Base-by-base conservation (phyloP, 2,888 invertebrate genomes). In the Chymomyza procnemis region DNA sequence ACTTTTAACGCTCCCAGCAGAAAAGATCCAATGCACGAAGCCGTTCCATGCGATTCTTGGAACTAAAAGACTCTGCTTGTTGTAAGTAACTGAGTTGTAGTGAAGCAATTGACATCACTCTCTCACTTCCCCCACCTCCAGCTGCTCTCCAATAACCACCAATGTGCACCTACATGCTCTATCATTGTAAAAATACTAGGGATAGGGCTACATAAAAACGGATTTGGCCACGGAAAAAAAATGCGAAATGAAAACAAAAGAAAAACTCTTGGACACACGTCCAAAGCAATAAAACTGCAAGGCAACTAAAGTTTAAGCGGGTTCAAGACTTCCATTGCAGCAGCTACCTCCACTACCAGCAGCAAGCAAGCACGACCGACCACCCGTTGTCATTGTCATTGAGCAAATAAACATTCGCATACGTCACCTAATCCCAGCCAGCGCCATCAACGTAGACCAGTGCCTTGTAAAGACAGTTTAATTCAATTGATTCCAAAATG, bases 401-500 rank as follows among this genome's bases (percentile, higher is more conserved):
- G 56, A 55, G 66, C 54, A 71, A 67, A 71, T 64, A 67, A 71
- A 67, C 65, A 65, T 61, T 64, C 59, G 59, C 67, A 71, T 67
- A 67, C 60, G 67, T 60, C 71, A 71, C 61, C 67, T 67, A 71
- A 71, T 69, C 69, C 66, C 34, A 54, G 62, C 57, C 46, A 47
- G 47, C 47, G 52, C 61, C 48, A 54, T 22, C 19, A 16, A 19
- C 16, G 26, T 16, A 8, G 66, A 18, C 57, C 48, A 61, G 14
- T 34, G 56, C 56, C 56, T 56, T 34, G 50, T 72, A 73, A 76
- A 71, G 78, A 83, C 83, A 83, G 78, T 83, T 83, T 80, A 83
- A 83, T 79, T 83, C 80, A 83, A 83, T 83, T 81, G 79, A 78
- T 79, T 75, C 67, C 78, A 67, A 76, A 83, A 80, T 83, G 80